phyloP scores from a whole-genome alignment of 2,113 vertebrate species.

The Centrocercus urophasianus region DNA sequence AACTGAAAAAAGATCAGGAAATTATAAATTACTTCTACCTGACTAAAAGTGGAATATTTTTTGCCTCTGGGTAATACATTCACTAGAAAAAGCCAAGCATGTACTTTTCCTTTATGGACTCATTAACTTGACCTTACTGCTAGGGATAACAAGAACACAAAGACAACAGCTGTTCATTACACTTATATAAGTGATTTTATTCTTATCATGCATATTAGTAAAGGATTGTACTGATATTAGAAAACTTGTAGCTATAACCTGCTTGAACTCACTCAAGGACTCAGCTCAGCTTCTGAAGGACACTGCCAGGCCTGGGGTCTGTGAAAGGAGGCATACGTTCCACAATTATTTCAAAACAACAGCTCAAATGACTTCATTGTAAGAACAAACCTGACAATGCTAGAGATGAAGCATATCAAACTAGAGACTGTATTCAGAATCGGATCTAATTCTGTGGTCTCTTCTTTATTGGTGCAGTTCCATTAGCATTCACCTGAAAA shows the following conservation, averaged over 20 bases:
- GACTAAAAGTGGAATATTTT: not conserved
- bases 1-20: not conserved
- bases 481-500: not conserved
- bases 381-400: not conserved
- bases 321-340: not conserved
- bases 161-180: not conserved
- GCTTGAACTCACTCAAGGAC: not conserved
- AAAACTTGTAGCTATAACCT: not conserved
- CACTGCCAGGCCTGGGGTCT: not conserved
- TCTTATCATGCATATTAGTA: not conserved
- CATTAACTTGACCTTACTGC: not conserved
- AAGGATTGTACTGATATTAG: not conserved
- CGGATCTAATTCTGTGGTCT: not conserved
- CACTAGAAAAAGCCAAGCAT: accelerated
- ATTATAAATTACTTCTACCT: not conserved
- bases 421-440: not conserved
- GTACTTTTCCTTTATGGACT: not conserved
- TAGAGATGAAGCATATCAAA: not conserved
- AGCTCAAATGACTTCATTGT: not conserved
- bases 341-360: not conserved
- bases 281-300: not conserved
- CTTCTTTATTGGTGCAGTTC: not conserved
- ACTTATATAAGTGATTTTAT: not conserved
- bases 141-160: not conserved
- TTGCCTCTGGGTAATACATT: not conserved